These are phyloP conservation scores for Epinotia brunnichana DNA, from an alignment of 2,888 invertebrate species.

Conservation along the genomic window DNA sequence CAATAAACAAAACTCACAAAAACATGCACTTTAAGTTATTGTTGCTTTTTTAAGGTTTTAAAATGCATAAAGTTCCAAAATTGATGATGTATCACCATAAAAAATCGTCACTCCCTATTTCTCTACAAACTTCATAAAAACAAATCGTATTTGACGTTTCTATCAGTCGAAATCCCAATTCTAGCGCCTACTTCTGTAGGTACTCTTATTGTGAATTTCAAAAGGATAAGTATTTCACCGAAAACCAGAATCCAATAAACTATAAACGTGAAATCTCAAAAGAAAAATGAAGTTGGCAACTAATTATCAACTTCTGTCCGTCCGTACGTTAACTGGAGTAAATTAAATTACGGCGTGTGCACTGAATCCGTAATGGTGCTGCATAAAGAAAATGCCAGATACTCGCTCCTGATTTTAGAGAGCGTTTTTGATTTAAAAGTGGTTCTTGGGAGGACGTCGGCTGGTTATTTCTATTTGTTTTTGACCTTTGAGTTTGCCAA, in stretches of 20 bases:
- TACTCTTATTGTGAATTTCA: neutral
- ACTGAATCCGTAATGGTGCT: conserved; percentile 33
- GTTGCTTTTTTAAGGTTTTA: too few relatives aligned
- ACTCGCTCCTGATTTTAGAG: conserved; percentile 27
- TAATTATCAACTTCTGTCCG: conserved; percentile 43
- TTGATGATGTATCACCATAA: too few relatives aligned
- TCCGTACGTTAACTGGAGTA: conserved; percentile 40
- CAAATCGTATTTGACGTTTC: too few relatives aligned
- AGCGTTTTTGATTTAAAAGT: conserved; percentile 11
- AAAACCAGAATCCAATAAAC: conserved; percentile 9
- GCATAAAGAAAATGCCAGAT: conserved; percentile 35
- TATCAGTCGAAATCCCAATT: too few relatives aligned
- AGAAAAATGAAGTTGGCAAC: conserved; percentile 43
- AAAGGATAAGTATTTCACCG: neutral
- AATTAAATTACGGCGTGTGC: conserved; percentile 38
- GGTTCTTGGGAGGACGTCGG: neutral
- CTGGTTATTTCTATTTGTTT: neutral
- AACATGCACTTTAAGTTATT: too few relatives aligned
- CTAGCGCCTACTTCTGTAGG: too few relatives aligned
- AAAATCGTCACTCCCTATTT: too few relatives aligned
- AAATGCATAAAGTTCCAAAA: too few relatives aligned
- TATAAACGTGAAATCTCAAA: conserved; percentile 15
- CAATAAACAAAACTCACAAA: too few relatives aligned
- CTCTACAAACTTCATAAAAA: too few relatives aligned
- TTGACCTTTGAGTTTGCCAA: too few relatives aligned